Conservation (phyloP, 1,140 invertebrate genomes). For the Drosophila equinoxialis region DNA sequence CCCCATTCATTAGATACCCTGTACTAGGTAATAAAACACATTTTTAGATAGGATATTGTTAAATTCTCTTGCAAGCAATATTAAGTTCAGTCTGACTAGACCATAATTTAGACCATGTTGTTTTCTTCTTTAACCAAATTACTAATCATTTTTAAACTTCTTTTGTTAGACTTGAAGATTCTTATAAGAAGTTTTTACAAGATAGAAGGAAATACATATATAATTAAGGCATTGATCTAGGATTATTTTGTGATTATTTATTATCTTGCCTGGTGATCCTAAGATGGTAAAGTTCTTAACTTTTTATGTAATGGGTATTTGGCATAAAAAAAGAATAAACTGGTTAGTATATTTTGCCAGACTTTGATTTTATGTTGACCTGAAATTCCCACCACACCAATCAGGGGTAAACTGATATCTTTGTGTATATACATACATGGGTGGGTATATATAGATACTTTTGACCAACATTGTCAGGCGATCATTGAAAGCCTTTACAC, state of each 20-base stretch:
- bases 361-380: conserved; percentile 59
- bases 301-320: neutral
- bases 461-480: conserved; percentile 23
- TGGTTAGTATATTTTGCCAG: conserved; percentile 43
- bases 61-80: too few relatives aligned
- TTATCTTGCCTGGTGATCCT: neutral
- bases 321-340: conserved; percentile 24
- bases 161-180: too few relatives aligned
- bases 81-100: too few relatives aligned
- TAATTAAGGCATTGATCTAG: too few relatives aligned
- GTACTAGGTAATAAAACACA: neutral
- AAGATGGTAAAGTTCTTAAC: neutral
- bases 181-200: too few relatives aligned
- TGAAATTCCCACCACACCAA: conserved; percentile 74
- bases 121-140: too few relatives aligned
- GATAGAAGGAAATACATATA: too few relatives aligned
- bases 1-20: neutral
- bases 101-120: too few relatives aligned
- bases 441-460: neutral
- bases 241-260: neutral
- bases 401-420: conserved; percentile 64
- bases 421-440: conserved; percentile 16
- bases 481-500: conserved; percentile 75
- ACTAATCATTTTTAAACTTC: too few relatives aligned
- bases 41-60: too few relatives aligned